A percentile compares a stretch with the other conserved stretches of the same genome.
Evolutionary conservation across 1,140 invertebrate species (phyloP).

Genomic region (Eurytemora carolleeae): DNA sequence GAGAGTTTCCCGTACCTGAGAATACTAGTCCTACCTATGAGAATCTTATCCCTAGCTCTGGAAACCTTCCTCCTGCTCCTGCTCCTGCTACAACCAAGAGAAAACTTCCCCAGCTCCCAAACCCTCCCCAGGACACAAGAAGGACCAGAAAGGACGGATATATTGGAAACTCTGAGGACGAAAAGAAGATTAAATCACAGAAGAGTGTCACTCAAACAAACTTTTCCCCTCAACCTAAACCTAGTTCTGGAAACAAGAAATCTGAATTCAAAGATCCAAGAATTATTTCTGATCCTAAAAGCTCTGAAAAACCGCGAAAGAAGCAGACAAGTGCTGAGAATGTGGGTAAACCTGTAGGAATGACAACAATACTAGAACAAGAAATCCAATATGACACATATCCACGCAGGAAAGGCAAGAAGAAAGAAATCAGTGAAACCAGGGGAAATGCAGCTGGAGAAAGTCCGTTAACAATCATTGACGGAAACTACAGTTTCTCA

Average conservation of each 20-base stretch:
- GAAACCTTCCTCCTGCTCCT: not conserved
- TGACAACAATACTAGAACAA: not conserved
- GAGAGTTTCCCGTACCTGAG: constrained; percentile 1
- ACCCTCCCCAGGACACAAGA: not conserved
- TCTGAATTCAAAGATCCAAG: too few species aligned
- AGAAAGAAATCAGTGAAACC: not conserved
- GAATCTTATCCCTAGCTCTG: not conserved
- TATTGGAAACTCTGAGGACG: not conserved
- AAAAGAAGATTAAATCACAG: too few species aligned
- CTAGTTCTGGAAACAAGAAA: too few species aligned
- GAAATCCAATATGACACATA: not conserved
- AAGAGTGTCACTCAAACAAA: too few species aligned
- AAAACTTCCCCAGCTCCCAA: not conserved
- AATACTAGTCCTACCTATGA: not conserved
- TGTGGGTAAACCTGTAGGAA: too few species aligned
- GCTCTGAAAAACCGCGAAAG: too few species aligned
- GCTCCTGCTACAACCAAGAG: not conserved
- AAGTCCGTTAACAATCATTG: not conserved
- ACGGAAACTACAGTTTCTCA: not conserved
- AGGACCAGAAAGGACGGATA: not conserved
- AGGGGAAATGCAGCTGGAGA: too few species aligned
- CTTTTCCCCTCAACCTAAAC: too few species aligned
- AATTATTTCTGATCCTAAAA: too few species aligned
- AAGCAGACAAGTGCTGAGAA: too few species aligned
- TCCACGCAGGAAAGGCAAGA: not conserved